Evolutionary conservation across 2,888 invertebrate genomes (phyloP), one percentile per base, ranked within the genome.

Genomic region (Caenorhabditis parvicauda): DNA sequence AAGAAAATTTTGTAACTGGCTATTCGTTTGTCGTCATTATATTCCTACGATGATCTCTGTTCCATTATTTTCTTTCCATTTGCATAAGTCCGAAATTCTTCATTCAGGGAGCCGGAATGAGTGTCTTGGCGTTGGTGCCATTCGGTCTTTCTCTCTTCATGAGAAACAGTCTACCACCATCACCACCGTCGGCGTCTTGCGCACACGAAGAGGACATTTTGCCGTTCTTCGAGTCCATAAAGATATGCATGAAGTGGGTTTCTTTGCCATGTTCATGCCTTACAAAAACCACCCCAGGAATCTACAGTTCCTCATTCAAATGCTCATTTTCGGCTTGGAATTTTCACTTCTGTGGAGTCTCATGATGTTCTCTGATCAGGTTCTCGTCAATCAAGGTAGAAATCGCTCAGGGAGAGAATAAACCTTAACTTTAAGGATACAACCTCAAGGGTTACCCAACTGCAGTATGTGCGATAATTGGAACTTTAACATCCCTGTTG

Each of bases 101-200:
- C n/a, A n/a, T 67, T 32, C 48, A 72, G 72, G 61, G 63, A 19
- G 50, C 47, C 21, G 67, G 57, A 29, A 65, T 70, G 67, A 42
- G 49, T 22, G 39, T 42, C 35, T 43, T 71, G 32, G 59, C 68
- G 9, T 41, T 57, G 7, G 35, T 64, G 19, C 64, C 64, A 24
- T 62, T 63, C 28, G 43, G 64, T 29, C 56, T 67, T 9, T 54
- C 67, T 0, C 43, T 65, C 5, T 61, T 53, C 51, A 56, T 65
- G 24, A 44, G 53, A 3, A 45, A 55, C 0, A 59, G 60, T 41
- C 37, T 59, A 6, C 79, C 79, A 4, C 72, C 72, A n/a, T 72
- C 76, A 6, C 75, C 79, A n/a, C 75, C 77, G 25, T 75, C 74
- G 3, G 68, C 77, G 6, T 74, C 76, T 9, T 72, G 67, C 39